A percentile compares a stretch with the other conserved stretches of the same genome.
Evolutionary conservation across 1,140 invertebrate genomes (phyloP).

Genomic region (Tenebrio molitor): DNA sequence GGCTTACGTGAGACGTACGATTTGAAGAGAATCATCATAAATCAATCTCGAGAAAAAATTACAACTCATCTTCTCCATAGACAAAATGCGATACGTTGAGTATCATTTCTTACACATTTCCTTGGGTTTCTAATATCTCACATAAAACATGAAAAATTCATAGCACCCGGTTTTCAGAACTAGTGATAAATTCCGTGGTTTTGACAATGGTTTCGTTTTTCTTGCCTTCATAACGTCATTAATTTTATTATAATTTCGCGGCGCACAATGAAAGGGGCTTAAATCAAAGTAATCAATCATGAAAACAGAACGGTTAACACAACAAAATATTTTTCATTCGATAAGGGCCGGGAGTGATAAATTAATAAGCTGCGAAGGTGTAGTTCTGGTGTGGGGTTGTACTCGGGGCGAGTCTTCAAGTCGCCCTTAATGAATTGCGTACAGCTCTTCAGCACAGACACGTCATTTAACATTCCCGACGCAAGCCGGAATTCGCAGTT

Average conservation of each 20-base stretch:
- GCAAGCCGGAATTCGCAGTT: constrained; percentile 3
- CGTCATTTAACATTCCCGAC: constrained; percentile 15
- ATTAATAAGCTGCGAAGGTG: constrained; percentile 21
- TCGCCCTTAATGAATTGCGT: constrained; percentile 12
- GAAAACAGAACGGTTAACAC: constrained; percentile 26
- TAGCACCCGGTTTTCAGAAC: not conserved
- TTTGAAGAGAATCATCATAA: constrained; percentile 22
- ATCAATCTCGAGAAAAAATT: constrained; percentile 34
- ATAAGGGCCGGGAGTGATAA: constrained; percentile 3
- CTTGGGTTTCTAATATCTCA: constrained; percentile 34
- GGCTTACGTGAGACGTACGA: constrained; percentile 3
- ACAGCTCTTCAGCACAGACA: constrained; percentile 5
- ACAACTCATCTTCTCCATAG: constrained; percentile 31
- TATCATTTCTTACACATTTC: constrained; percentile 28
- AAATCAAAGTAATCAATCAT: constrained; percentile 35
- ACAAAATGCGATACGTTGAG: constrained; percentile 32
- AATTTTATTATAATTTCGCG: constrained; percentile 32
- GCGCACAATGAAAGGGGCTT: not conserved
- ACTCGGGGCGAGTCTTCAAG: not conserved
- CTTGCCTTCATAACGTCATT: constrained; percentile 20
- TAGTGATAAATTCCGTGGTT: constrained; percentile 25
- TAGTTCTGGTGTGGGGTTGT: not conserved
- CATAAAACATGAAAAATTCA: constrained; percentile 30
- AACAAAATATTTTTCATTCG: constrained; percentile 25
- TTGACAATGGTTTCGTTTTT: constrained; percentile 28